phyloP scores from a whole-genome alignment of 2,113 vertebrate species.

The Morone saxatilis region DNA sequence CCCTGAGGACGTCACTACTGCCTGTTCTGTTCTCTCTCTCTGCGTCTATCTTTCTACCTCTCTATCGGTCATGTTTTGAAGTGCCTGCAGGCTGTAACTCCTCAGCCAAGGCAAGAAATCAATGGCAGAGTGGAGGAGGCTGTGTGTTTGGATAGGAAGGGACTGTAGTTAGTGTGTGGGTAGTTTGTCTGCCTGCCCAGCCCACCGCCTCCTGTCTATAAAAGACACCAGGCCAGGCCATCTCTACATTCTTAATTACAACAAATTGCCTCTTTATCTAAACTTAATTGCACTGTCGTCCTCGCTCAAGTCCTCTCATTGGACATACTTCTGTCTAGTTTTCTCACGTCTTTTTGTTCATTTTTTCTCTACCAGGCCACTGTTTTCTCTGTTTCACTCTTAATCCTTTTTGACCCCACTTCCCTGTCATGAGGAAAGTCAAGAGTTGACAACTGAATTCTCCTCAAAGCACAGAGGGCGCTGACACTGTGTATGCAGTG shows the following conservation, averaged over 20 bases:
- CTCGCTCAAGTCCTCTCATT: conserved; percentile 8
- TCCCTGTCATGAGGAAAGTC: conserved; percentile 25
- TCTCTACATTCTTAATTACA: conserved; percentile 68
- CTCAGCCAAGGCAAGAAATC: conserved; percentile 71
- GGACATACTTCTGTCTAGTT: conserved; percentile 1
- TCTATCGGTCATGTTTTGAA: conserved; percentile 44
- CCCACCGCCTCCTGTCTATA: conserved; percentile 53
- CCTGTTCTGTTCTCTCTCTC: conserved; percentile 24
- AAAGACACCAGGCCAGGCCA: conserved; percentile 41
- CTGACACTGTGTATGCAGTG: conserved; percentile 1
- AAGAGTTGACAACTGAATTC: conserved; percentile 27
- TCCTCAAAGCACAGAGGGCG: neutral
- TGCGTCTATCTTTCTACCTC: conserved; percentile 2
- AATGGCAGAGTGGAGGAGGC: conserved; percentile 51
- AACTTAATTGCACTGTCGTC: conserved; percentile 50
- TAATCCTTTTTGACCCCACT: conserved; percentile 11
- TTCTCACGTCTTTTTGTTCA: conserved; percentile 7
- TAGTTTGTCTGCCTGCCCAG: conserved; percentile 70
- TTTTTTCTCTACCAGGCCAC: neutral
- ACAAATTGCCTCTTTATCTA: conserved; percentile 73
- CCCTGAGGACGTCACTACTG: conserved; percentile 43
- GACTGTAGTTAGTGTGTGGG: conserved; percentile 58
- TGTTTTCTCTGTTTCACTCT: conserved; percentile 17
- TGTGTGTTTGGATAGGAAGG: conserved; percentile 44
- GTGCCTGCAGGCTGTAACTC: conserved; percentile 60